Base-by-base conservation (phyloP, 1,140 invertebrate species). In the Drosophila kurseongensis region DNA sequence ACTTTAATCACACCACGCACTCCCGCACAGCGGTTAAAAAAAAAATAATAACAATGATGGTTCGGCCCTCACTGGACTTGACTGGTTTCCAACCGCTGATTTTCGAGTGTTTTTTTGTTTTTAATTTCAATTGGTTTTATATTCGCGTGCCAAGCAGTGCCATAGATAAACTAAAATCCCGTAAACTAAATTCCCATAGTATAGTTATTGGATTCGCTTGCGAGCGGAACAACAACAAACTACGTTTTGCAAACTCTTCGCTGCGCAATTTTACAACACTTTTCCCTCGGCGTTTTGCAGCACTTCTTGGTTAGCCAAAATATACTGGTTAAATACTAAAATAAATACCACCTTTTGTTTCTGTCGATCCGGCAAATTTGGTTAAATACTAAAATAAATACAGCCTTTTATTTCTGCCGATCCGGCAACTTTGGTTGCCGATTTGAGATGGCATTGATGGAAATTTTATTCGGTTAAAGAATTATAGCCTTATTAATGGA, bases 1-100 rank as follows among this genome's bases (percentile, higher is more conserved):
- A 73, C 67, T 72, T 10, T n/a, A 9, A 41, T 52, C 38, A 16
- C 48, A 56, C 67, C 62, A 58, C 67, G 50, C 65, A 69, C 67
- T 69, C 35, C 50, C 48, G 52, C 42, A 48, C 42, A 60, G 60
- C 60, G 41, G 60, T 29, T 40, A 40, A 54, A 69, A 41, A 56
- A 48, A 58, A 41, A 71, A 69, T 65, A 54, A 45, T 5, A 66
- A 63, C 14, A 14, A 50, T 32, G 29, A 12, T n/a, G n/a, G 14
- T 18, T 13, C 13, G 4, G 4, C 12, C n/a, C 44, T 42, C n/a
- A 27, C 8, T 29, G n/a, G 32, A 5, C 50, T 7, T 14, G 9
- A n/a, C 50, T 36, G n/a, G 9, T 10, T 36, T 16, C 16, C 29
- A 35, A 42, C 36, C 56, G 29, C 55, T 42, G 16, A 9, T 16